Base-by-base conservation (phyloP, 2,797 vertebrate genomes). In the Pipistrellus pipistrellus region DNA sequence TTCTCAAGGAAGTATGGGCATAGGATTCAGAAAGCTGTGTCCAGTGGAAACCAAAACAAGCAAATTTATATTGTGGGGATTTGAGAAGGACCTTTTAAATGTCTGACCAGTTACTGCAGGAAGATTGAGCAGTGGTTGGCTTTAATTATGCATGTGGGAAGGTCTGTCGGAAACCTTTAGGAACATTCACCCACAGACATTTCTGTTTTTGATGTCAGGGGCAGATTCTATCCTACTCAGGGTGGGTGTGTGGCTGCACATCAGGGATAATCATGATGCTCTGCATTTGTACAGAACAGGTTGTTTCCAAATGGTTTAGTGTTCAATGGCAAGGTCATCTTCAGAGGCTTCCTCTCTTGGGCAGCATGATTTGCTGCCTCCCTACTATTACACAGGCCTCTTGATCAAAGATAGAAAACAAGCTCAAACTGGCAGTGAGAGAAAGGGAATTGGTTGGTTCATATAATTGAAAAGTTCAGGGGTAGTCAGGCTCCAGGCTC, bases 141-240 rank as follows among this genome's bases (percentile, higher is more conserved):
- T 55, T 93, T 73, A 90, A 96, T 94, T 96, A 95, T 93, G 93
- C 46, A 46, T 83, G 81, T 90, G 81, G 89, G 94, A 86, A 96
- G 86, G 84, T 38, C 77, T 94, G 85, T 84, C 92, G 88, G 92
- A 80, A 96, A 71, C 64, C 78, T 76, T 64, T 76, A 53, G 89
- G 82, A 85, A 97, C 87, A 94, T 96, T 94, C 95, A 92, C 95
- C 94, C 94, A 95, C 94, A 93, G 71, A 85, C 64, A 75, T 94
- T 86, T 92, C 87, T 78, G 72, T 93, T 90, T 95, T 32, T 91
- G 73, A 95, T 94, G 72, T 85, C 80, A 88, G 72, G 84, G 77
- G 73, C 76, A 94, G 77, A 64, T 51, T 91, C 77, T 75, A 41
- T 92, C 77, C 57, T 88, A 55, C 83, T 95, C 86, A 80, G 76